Evolutionary conservation across 1,140 invertebrate genomes (phyloP).

Genomic region (Drosophila yakuba): DNA sequence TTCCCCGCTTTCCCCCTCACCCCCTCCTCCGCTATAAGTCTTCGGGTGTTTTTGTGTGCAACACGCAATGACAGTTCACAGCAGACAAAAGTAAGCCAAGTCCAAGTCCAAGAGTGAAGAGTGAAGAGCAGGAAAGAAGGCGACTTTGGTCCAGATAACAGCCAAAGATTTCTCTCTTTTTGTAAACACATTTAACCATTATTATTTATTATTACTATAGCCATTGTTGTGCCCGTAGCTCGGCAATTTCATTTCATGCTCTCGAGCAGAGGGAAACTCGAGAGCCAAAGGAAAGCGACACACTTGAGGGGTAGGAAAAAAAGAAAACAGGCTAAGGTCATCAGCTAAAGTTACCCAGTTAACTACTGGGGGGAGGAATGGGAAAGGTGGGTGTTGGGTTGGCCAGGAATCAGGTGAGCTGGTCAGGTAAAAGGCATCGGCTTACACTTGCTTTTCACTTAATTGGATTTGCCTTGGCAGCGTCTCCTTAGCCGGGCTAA

Average conservation of each 20-base stretch:
- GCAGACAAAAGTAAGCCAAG: slow-evolving; percentile 59
- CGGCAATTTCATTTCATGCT: slow-evolving; percentile 72
- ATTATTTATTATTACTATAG: slow-evolving; percentile 70
- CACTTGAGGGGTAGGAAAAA: not conserved
- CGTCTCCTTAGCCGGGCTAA: slow-evolving; percentile 56
- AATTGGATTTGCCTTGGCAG: slow-evolving; percentile 76
- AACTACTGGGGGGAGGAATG: slow-evolving; percentile 19
- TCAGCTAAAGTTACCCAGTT: slow-evolving; percentile 41
- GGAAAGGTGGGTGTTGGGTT: not conserved
- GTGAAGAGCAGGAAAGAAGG: slow-evolving; percentile 11
- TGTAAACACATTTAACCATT: slow-evolving; percentile 54
- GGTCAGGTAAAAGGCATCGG: slow-evolving; percentile 56
- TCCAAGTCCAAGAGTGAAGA: slow-evolving; percentile 35
- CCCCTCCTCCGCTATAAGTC: not conserved
- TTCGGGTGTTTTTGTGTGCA: slow-evolving; percentile 25
- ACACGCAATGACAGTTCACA: slow-evolving; percentile 43
- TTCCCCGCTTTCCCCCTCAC: not conserved
- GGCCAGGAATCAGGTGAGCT: slow-evolving; percentile 5
- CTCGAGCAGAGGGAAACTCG: slow-evolving; percentile 21
- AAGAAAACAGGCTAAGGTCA: slow-evolving; percentile 37
- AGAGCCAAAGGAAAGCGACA: slow-evolving; percentile 5
- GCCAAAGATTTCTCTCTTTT: slow-evolving; percentile 36
- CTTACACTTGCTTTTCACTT: slow-evolving; percentile 82
- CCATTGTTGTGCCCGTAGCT: slow-evolving; percentile 43
- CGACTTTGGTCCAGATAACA: slow-evolving; percentile 34